phyloP scores from a whole-genome alignment of 37 sponge, comb jelly and placozoan genomes.

The Hormiphora californensis region DNA sequence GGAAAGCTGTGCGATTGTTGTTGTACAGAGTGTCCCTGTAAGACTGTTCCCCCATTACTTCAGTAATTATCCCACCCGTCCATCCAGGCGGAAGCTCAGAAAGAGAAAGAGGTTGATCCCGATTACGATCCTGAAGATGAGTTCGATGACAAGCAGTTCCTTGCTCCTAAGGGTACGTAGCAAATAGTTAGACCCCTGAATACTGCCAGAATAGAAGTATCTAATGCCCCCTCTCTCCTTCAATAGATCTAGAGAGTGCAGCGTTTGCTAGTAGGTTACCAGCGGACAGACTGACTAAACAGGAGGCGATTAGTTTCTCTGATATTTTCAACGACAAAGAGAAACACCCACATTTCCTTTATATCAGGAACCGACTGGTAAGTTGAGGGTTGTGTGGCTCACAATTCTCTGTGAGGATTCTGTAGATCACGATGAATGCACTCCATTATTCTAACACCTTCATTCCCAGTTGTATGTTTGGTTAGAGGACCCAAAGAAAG shows the following conservation, averaged over 20 bases:
- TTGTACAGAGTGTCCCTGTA: background rate
- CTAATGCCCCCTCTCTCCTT: background rate
- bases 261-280: conserved; percentile 86
- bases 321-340: conserved; percentile 66
- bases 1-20: background rate
- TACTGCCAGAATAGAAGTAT: background rate
- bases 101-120: conserved; percentile 21
- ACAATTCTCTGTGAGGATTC: too few species aligned
- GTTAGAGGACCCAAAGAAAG: conserved; percentile 70
- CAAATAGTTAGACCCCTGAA: background rate
- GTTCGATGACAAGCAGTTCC: conserved; percentile 32
- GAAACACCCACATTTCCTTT: conserved; percentile 61
- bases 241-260: conserved; percentile 79
- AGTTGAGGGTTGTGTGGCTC: background rate
- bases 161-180: background rate
- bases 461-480: conserved; percentile 64
- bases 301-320: conserved; percentile 77
- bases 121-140: conserved; percentile 45
- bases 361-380: conserved; percentile 83
- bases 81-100: background rate
- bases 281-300: conserved; percentile 74
- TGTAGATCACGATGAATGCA: too few species aligned
- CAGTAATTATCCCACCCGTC: background rate
- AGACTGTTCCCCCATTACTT: background rate
- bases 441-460: background rate